A percentile compares a stretch with the other conserved stretches of the same genome.
These are phyloP conservation scores for Ichneumoninae sp. DNA, from an alignment of 2,888 invertebrate species.

Conservation along the genomic window DNA sequence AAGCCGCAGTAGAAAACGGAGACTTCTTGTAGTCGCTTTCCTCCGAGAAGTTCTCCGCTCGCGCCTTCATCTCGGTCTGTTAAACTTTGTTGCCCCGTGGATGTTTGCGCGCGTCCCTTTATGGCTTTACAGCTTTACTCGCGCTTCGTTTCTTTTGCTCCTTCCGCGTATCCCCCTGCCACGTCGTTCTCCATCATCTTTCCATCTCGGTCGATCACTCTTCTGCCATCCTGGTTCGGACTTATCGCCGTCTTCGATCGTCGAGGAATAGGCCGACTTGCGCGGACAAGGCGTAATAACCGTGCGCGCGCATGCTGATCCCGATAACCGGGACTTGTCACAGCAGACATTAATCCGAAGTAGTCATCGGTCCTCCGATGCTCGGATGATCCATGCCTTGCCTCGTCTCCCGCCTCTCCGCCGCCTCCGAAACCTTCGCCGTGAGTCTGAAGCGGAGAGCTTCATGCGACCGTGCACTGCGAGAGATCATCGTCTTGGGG, in stretches of 20 bases:
- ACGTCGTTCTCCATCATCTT: constrained; percentile 28
- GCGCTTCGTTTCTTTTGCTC: constrained; percentile 7
- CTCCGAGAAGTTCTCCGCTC: not conserved
- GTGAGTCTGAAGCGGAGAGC: constrained; percentile 24
- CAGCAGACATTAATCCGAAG: not conserved
- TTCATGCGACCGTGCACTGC: constrained; percentile 34
- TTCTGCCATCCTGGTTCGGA: not conserved
- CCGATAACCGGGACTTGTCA: constrained; percentile 8
- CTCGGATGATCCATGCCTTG: not conserved
- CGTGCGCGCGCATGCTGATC: not conserved
- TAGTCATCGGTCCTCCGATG: not conserved
- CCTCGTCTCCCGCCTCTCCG: not conserved
- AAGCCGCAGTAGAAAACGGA: not conserved
- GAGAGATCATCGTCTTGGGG: constrained; percentile 26
- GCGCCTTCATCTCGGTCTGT: not conserved
- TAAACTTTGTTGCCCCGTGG: not conserved
- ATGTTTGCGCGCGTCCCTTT: not conserved
- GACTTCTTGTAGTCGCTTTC: not conserved
- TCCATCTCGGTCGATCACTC: constrained; percentile 33
- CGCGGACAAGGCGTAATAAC: constrained; percentile 19
- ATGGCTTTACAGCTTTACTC: not conserved
- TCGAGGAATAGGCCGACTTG: constrained; percentile 22
- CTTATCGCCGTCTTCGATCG: constrained; percentile 26
- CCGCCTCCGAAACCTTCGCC: not conserved
- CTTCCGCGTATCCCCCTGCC: not conserved